phyloP scores from a whole-genome alignment of 2,113 vertebrate species.

The Pedetes capensis region DNA sequence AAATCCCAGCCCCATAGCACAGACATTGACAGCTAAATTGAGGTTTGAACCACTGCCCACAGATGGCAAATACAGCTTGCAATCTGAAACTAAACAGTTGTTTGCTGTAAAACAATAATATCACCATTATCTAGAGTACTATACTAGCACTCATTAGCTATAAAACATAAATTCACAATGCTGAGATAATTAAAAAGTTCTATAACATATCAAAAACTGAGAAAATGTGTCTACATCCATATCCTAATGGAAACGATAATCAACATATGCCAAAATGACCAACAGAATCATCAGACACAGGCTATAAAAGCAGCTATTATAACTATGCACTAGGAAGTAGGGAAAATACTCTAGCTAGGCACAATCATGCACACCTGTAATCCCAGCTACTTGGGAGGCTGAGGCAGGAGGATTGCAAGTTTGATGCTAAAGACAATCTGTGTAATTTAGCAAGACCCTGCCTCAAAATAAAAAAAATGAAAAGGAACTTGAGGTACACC shows the following conservation, averaged over 20 bases:
- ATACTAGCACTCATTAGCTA: not conserved
- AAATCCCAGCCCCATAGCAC: no score
- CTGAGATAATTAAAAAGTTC: not conserved
- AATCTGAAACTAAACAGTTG: constrained; percentile 1
- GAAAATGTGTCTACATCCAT: not conserved
- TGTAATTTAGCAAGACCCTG: no score
- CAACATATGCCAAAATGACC: not conserved
- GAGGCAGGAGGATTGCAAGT: no score
- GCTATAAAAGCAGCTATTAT: not conserved
- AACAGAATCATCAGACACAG: not conserved
- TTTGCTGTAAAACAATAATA: not conserved
- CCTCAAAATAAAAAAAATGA: no score
- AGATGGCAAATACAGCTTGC: not conserved
- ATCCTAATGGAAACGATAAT: not conserved
- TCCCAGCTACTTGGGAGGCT: no score
- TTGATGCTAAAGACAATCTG: no score
- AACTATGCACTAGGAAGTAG: not conserved
- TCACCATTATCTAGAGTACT: not conserved
- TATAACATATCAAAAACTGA: not conserved
- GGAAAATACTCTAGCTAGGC: not conserved
- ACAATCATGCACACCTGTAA: no score
- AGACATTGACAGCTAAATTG: not conserved
- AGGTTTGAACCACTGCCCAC: constrained; percentile 9
- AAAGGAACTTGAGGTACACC: no score
- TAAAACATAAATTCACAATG: not conserved